These are phyloP conservation scores for Meriones psammophilus DNA, from an alignment of 2,797 vertebrate species.

Conservation along the genomic window DNA sequence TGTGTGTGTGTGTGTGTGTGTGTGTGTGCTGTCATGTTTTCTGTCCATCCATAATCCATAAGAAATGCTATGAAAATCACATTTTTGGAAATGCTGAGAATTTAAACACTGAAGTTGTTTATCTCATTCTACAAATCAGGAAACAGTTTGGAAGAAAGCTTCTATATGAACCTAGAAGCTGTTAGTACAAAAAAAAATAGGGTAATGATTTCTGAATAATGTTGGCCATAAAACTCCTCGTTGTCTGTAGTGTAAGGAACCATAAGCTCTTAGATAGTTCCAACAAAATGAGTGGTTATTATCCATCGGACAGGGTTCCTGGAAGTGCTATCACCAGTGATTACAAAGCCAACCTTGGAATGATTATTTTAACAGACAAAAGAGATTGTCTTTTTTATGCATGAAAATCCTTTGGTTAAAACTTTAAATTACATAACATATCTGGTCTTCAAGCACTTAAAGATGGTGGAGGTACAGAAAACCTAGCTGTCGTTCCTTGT, in stretches of 20 bases:
- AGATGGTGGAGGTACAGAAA: neutral
- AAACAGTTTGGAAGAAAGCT: conserved; percentile 10
- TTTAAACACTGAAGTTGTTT: neutral
- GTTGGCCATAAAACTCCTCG: neutral
- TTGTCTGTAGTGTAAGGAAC: neutral
- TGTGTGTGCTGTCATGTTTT: neutral
- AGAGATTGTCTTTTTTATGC: conserved; percentile 4
- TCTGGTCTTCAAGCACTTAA: neutral
- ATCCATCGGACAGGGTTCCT: neutral
- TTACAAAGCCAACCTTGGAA: conserved; percentile 30
- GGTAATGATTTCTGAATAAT: conserved; percentile 35
- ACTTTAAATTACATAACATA: conserved; percentile 1
- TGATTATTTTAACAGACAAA: conserved; percentile 10
- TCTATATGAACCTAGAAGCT: conserved; percentile 12
- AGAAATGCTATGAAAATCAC: conserved; percentile 8
- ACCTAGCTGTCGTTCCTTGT: neutral
- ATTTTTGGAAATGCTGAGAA: neutral
- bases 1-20: neutral
- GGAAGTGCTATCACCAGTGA: neutral
- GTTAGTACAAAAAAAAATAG: neutral
- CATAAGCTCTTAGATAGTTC: neutral
- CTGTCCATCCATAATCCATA: neutral
- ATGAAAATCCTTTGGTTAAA: conserved; percentile 31
- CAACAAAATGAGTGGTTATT: neutral
- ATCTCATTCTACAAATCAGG: neutral